Evolutionary conservation across 2,888 invertebrate species (phyloP).

Genomic region (Hirtodrosophila duncani): DNA sequence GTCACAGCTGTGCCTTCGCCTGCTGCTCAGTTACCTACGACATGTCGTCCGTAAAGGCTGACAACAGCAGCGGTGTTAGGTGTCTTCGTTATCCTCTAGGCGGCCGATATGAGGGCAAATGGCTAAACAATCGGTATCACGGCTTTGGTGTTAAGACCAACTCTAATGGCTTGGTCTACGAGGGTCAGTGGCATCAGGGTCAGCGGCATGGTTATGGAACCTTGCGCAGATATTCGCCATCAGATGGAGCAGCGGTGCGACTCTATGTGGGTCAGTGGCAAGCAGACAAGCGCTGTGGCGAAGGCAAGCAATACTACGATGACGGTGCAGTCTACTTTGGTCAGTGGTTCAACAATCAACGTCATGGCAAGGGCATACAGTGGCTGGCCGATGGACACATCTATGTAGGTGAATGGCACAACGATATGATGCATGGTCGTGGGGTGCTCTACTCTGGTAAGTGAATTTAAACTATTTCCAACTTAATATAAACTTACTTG

Average conservation of each 20-base stretch:
- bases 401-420: slow-evolving; percentile 76
- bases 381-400: slow-evolving; percentile 73
- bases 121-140: slow-evolving; percentile 60
- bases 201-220: slow-evolving; percentile 75
- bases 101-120: slow-evolving; percentile 70
- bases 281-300: slow-evolving; percentile 70
- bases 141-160: slow-evolving; percentile 66
- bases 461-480: neutral
- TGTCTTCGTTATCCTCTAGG: slow-evolving; percentile 45
- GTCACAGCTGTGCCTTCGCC: slow-evolving; percentile 1
- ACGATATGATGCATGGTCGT: slow-evolving; percentile 68
- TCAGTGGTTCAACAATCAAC: slow-evolving; percentile 68
- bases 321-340: slow-evolving; percentile 73
- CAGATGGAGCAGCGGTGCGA: slow-evolving; percentile 55
- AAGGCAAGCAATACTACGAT: slow-evolving; percentile 75
- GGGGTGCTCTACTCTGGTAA: slow-evolving; percentile 72
- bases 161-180: slow-evolving; percentile 66
- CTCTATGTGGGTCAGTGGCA: slow-evolving; percentile 75
- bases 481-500: neutral
- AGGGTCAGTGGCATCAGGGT: slow-evolving; percentile 74
- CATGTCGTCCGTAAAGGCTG: slow-evolving; percentile 46
- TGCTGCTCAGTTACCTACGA: slow-evolving; percentile 29
- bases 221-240: slow-evolving; percentile 52
- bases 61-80: slow-evolving; percentile 34
- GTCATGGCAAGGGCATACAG: slow-evolving; percentile 73